Base-by-base conservation (phyloP, 1,140 invertebrate species). In the Ooceraea biroi region DNA sequence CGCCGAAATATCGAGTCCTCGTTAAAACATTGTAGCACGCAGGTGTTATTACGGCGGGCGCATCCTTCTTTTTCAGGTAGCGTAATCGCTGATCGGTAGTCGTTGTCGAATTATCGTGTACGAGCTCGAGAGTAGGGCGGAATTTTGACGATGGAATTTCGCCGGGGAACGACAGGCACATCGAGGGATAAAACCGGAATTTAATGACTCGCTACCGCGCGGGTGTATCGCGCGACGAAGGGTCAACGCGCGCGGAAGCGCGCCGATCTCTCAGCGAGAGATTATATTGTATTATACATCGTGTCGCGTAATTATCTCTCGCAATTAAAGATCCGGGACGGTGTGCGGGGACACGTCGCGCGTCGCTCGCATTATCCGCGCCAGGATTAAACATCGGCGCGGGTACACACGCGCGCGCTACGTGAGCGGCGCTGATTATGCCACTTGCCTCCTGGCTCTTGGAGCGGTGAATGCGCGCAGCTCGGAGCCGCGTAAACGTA, bases 51-150 rank as follows among this genome's bases (percentile, higher is more conserved):
- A 71, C 65, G 60, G 12, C 25, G 57, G 66, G 44, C 14, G 25
- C 12, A 17, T 27, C n/a, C 66, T 7, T 36, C 69, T 77, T 60
- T 69, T 80, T 69, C 46, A 69, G 63, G 36, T 78, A 78, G 76
- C 76, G 66, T 58, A 58, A 80, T 58, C 36, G 17, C 27, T 69
- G 65, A 57, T 80, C 69, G 63, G 69, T 65, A 80, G 25, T 80
- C 65, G 76, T 80, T 80, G 65, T 80, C 65, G 76, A 80, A 71
- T 80, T 80, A 80, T 80, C 65, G 22, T 57, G 76, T 57, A 12
- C 36, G 36, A 30, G 11, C 30, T 48, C 44, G 48, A n/a, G 25
- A 48, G 22, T 44, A 52, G 22, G 3, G 12, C 22, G 36, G 36
- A 12, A 22, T 25, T 27, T 50, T 36, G 3, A 30, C 19, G 7